These are phyloP conservation scores for Antechinus stuartii DNA, from an alignment of 2,113 vertebrate genomes.

Conservation along the genomic window DNA sequence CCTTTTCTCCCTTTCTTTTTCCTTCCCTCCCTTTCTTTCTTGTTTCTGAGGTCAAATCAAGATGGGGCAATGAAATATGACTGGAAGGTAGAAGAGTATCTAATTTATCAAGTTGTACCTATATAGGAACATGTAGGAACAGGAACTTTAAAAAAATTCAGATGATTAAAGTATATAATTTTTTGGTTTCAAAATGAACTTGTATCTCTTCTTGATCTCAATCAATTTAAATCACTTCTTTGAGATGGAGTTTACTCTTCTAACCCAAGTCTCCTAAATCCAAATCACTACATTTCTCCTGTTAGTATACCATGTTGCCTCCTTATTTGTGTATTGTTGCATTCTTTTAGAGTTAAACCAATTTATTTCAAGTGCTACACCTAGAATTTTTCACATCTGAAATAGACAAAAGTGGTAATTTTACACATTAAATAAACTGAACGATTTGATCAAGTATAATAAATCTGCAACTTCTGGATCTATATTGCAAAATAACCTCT, in stretches of 20 bases:
- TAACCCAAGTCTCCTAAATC: neutral
- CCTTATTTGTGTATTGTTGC: neutral
- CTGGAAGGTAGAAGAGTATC: neutral
- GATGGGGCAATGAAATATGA: neutral
- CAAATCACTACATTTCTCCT: neutral
- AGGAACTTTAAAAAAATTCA: neutral
- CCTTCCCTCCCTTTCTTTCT: neutral
- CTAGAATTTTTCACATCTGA: neutral
- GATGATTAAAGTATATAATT: neutral
- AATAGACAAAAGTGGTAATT: neutral
- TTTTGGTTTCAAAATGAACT: neutral
- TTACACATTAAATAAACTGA: neutral
- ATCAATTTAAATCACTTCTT: neutral
- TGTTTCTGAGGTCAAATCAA: neutral
- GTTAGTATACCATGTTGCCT: neutral
- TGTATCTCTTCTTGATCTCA: neutral
- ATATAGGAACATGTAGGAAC: neutral
- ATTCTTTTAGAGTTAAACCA: neutral
- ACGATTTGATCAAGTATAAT: neutral
- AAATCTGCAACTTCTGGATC: neutral
- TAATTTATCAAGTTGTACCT: neutral
- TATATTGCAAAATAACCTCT: neutral
- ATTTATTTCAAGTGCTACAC: neutral
- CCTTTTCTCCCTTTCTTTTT: neutral
- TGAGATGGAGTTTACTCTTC: neutral